Evolutionary conservation across 1,140 invertebrate species (phyloP).

Genomic region (Drosophila equinoxialis): DNA sequence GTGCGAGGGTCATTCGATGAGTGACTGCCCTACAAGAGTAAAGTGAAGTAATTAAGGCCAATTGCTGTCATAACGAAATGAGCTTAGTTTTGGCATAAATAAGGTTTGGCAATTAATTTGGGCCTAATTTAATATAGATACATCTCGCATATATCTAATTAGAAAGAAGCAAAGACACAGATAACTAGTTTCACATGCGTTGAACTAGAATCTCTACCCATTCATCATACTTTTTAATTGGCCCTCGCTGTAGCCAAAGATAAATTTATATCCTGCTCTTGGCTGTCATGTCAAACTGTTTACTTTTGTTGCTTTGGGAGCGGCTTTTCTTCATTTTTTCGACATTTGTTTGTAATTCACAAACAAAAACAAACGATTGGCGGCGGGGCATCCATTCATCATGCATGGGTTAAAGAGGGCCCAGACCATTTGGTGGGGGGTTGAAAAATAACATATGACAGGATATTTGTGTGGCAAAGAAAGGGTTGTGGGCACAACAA

Average conservation of each 20-base stretch:
- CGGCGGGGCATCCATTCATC: constrained; percentile 67
- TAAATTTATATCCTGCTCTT: constrained; percentile 13
- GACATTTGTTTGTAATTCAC: constrained; percentile 63
- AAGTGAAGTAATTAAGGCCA: too few relatives aligned
- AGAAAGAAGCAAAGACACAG: too few relatives aligned
- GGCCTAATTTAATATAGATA: too few relatives aligned
- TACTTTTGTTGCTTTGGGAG: constrained; percentile 30
- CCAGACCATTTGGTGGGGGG: background rate
- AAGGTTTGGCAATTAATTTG: too few relatives aligned
- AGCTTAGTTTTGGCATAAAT: too few relatives aligned
- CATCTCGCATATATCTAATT: too few relatives aligned
- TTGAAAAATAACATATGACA: constrained; percentile 64
- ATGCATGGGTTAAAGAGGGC: constrained; percentile 21
- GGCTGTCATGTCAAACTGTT: constrained; percentile 60
- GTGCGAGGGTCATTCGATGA: background rate
- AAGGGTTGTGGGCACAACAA: constrained; percentile 27
- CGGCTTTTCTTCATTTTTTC: constrained; percentile 39
- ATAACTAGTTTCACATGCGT: too few relatives aligned
- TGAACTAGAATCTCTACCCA: background rate
- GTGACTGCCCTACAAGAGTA: background rate
- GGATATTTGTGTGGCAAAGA: constrained; percentile 54
- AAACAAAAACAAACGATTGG: constrained; percentile 70
- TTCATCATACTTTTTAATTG: background rate
- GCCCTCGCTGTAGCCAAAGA: background rate
- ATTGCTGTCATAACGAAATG: too few relatives aligned